Conservation (phyloP, 2,888 invertebrate species). For the Orthosia gracilis region DNA sequence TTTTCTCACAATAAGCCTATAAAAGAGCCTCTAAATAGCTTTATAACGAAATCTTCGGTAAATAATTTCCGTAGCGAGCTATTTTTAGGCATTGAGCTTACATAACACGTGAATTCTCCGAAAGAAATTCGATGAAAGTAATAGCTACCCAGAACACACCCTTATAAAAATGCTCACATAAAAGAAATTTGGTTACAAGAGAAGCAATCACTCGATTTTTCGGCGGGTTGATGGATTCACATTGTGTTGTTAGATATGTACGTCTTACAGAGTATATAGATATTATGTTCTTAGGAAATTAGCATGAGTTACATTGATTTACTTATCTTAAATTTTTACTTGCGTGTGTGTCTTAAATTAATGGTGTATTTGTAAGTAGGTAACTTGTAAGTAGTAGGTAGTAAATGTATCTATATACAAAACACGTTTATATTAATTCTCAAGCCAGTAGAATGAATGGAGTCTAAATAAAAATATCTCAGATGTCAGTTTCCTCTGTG, state of each 20-base stretch:
- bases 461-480: too few relatives aligned
- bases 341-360: neutral
- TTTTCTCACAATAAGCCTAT: neutral
- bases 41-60: neutral
- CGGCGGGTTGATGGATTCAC: slow-evolving; percentile 36
- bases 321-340: neutral
- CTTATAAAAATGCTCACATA: slow-evolving; percentile 13
- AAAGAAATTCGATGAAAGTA: slow-evolving; percentile 5
- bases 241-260: slow-evolving; percentile 11
- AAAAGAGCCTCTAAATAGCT: neutral
- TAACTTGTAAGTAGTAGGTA: too few relatives aligned
- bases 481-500: too few relatives aligned
- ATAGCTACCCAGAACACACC: slow-evolving; percentile 1
- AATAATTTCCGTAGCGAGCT: neutral
- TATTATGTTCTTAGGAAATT: slow-evolving; percentile 1
- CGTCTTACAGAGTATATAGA: neutral
- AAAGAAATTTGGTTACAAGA: slow-evolving; percentile 42
- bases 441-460: too few relatives aligned
- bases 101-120: neutral
- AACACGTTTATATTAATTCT: too few relatives aligned
- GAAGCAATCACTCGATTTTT: slow-evolving; percentile 50
- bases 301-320: neutral
- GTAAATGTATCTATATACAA: too few relatives aligned
- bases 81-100: neutral
- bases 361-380: too few relatives aligned